Percentiles rank a stretch among this genome's conserved stretches.
phyloP scores from a whole-genome alignment of 2,113 vertebrate genomes.

The Osmerus eperlanus region DNA sequence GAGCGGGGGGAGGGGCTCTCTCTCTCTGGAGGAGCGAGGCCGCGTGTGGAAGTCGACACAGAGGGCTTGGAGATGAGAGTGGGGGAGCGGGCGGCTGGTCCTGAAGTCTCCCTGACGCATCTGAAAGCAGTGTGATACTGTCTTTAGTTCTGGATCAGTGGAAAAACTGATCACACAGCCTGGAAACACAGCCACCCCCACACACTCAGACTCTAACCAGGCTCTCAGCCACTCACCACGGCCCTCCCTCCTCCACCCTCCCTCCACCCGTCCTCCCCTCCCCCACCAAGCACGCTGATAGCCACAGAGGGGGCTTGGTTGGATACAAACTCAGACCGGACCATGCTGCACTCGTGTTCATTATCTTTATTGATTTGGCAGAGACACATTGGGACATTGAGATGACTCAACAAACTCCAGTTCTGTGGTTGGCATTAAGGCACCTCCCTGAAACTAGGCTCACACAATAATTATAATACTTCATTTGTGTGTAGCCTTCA shows the following conservation, averaged over 20 bases:
- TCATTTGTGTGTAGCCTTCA: constrained; percentile 36
- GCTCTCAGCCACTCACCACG: constrained; percentile 25
- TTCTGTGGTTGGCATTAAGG: constrained; percentile 6
- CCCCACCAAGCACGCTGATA: not conserved
- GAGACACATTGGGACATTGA: constrained; percentile 52
- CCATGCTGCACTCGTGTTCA: not conserved
- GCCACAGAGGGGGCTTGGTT: not conserved
- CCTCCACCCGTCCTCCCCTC: not conserved
- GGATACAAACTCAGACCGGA: constrained; percentile 24
- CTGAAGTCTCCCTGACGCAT: not conserved
- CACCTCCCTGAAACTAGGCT: constrained; percentile 58
- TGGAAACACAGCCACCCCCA: constrained; percentile 47
- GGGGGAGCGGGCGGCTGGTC: not conserved
- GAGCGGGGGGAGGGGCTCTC: too few relatives aligned
- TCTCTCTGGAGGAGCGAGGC: too few relatives aligned
- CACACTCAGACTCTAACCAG: constrained; percentile 40
- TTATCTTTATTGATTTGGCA: constrained; percentile 70
- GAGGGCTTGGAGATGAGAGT: not conserved
- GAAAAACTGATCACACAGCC: constrained; percentile 57
- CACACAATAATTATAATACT: constrained; percentile 40
- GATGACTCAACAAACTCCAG: constrained; percentile 31
- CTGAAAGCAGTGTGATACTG: not conserved
- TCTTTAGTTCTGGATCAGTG: constrained; percentile 49
- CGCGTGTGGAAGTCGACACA: not conserved
- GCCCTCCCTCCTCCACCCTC: constrained; percentile 33